Percentiles rank a stretch among this genome's conserved stretches.
Conservation (phyloP, 2,888 invertebrate genomes). For the Chrysolina haemoptera region DNA sequence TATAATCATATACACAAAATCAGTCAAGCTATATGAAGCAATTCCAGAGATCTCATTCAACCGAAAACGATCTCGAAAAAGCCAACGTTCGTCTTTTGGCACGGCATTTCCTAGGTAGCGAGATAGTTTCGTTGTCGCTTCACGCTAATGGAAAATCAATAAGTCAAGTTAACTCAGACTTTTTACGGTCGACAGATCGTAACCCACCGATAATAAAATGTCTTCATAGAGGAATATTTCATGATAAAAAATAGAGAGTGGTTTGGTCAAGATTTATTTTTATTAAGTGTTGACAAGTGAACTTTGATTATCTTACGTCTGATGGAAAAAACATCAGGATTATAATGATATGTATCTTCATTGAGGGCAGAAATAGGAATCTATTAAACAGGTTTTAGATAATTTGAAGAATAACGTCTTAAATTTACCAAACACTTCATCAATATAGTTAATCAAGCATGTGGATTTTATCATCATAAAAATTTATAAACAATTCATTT, state of each 20-base stretch:
- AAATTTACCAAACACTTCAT: too few species aligned
- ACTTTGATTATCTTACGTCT: too few species aligned
- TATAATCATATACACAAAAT: neutral
- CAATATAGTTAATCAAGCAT: too few species aligned
- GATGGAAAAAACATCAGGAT: too few species aligned
- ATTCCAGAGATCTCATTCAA: neutral
- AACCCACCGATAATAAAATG: slow-evolving; percentile 28
- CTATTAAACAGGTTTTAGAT: too few species aligned
- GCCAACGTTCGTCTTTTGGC: neutral
- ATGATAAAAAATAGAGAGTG: neutral
- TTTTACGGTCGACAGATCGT: slow-evolving; percentile 11
- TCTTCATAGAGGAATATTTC: slow-evolving; percentile 20
- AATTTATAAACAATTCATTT: too few species aligned
- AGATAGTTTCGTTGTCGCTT: slow-evolving; percentile 24
- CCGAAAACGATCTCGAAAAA: neutral
- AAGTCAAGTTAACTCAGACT: slow-evolving; percentile 13
- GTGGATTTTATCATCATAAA: too few species aligned
- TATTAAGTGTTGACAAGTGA: neutral
- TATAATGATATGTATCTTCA: too few species aligned
- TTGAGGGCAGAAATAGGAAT: too few species aligned
- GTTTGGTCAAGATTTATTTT: neutral
- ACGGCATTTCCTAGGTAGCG: slow-evolving; percentile 18
- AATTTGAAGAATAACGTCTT: too few species aligned
- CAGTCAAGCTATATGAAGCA: neutral
- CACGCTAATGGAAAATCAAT: slow-evolving; percentile 26